Evolutionary conservation across 2,888 invertebrate genomes (phyloP), one percentile per base, ranked within the genome.

Genomic region (Thymelicus lineola): DNA sequence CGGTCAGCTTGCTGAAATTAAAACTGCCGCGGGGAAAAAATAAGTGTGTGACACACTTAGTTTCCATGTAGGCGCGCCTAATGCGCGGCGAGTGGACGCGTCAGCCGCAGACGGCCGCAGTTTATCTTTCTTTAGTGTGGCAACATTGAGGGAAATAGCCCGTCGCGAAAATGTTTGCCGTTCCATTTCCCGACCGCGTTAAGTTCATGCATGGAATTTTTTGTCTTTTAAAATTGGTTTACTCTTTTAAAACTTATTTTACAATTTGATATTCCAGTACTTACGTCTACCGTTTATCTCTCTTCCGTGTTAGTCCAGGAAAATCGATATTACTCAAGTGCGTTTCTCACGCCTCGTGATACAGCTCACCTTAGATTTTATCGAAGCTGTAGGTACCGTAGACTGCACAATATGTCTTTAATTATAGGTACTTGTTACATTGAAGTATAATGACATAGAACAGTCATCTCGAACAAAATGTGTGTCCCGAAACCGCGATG

Each of bases 1-100:
- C 87, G 91, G 91, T 91, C 91, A 91, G 89, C 86, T 79, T 79
- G 86, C 82, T 86, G 83, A 87, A 91, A 91, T 91, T 91, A 92
- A 91, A 91, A 90, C 85, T 84, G 90, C 90, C 86, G 84, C 85
- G 80, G 90, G 91, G 87, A 86, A 86, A 89, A 90, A 90, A 88
- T 87, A 89, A 89, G 89, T 88, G 89, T 88, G 78, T 78, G 82
- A 88, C 90, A 90, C 87, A 90, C 90, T 92, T 90, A 86, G 90
- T 86, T 87, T 82, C 86, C 82, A 80, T 82, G 86, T 82, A 88
- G 86, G 89, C 90, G 91, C 84, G 90, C 82, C 90, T 91, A 91
- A 91, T 91, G 87, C 85, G 86, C 76, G 82, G 81, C 84, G 89
- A 91, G 91, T 91, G 91, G 91, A 88, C 90, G 87, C 86, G 93